phyloP scores from a whole-genome alignment of 2,888 invertebrate genomes.

The Drosophila nigritarsus region DNA sequence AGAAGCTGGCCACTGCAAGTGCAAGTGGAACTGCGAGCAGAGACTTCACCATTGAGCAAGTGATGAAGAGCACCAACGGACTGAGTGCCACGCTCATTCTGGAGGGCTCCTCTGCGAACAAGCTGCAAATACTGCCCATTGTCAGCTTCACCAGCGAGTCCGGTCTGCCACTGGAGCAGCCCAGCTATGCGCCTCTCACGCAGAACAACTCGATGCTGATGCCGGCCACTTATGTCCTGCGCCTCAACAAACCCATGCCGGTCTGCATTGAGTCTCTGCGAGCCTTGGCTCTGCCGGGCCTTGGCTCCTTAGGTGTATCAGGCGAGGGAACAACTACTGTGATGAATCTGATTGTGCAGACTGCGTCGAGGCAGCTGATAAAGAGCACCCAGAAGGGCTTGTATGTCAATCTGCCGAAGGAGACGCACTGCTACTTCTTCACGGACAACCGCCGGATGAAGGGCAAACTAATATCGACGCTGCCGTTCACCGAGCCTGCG shows the following conservation, averaged over 20 bases:
- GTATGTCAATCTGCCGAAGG: slow-evolving; percentile 96
- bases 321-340: slow-evolving; percentile 79
- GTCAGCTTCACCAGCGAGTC: slow-evolving; percentile 79
- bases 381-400: slow-evolving; percentile 92
- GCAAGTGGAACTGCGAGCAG: slow-evolving; percentile 77
- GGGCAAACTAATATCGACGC: slow-evolving; percentile 86
- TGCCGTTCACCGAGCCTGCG: slow-evolving; percentile 97
- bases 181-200: slow-evolving; percentile 92
- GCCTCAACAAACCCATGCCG: slow-evolving; percentile 93
- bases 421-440: slow-evolving; percentile 97
- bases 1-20: slow-evolving; percentile 2
- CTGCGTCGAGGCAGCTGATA: slow-evolving; percentile 90
- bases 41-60: slow-evolving; percentile 87
- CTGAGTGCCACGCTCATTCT: slow-evolving; percentile 95
- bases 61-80: slow-evolving; percentile 86
- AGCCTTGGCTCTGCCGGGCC: slow-evolving; percentile 87
- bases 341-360: slow-evolving; percentile 90
- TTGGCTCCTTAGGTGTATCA: slow-evolving; percentile 51
- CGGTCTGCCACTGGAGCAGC: slow-evolving; percentile 85
- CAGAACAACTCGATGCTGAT: slow-evolving; percentile 94
- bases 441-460: slow-evolving; percentile 92
- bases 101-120: slow-evolving; percentile 94
- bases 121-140: slow-evolving; percentile 83
- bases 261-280: slow-evolving; percentile 91
- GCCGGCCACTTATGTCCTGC: slow-evolving; percentile 94